A percentile compares a stretch with the other conserved stretches of the same genome.
Evolutionary conservation across 2,797 vertebrate genomes (phyloP).

Genomic region (Schizopygopsis pylzovi): DNA sequence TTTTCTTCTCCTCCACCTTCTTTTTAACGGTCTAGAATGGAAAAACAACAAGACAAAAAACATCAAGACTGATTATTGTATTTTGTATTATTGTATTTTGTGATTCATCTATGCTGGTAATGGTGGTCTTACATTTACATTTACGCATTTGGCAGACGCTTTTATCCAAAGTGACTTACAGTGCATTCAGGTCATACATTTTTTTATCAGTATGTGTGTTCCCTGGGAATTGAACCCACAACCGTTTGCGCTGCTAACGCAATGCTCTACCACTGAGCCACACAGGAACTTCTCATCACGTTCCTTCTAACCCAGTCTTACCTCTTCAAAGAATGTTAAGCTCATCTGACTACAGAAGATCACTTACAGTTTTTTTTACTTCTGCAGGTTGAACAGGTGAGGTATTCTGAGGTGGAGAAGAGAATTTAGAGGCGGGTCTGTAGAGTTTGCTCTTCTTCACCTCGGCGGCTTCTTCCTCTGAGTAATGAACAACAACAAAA

Average conservation of each 20-base stretch:
- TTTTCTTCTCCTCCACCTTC: conserved; percentile 83
- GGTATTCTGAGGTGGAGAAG: conserved; percentile 66
- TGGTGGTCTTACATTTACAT: too few species aligned
- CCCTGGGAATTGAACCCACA: too few species aligned
- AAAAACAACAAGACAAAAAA: not conserved
- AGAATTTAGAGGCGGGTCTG: conserved; percentile 76
- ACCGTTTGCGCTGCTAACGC: too few species aligned
- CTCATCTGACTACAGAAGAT: not conserved
- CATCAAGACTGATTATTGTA: not conserved
- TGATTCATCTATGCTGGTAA: not conserved
- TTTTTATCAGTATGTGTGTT: too few species aligned
- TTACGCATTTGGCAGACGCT: too few species aligned
- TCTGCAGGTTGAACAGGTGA: conserved; percentile 68
- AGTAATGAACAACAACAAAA: conserved; percentile 37
- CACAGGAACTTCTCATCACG: not conserved
- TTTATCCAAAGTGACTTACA: too few species aligned
- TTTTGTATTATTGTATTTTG: not conserved
- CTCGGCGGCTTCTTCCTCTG: conserved; percentile 80
- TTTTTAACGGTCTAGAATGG: conserved; percentile 74
- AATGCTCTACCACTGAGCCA: too few species aligned
- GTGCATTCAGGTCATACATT: too few species aligned
- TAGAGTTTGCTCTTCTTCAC: conserved; percentile 80
- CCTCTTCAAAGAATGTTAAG: conserved; percentile 20
- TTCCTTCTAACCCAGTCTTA: not conserved
- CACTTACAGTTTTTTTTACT: conserved; percentile 76